Percentiles rank a stretch among this genome's conserved stretches.
Evolutionary conservation across 2,888 invertebrate genomes (phyloP).

Genomic region (Alloscopus bannaensis): DNA sequence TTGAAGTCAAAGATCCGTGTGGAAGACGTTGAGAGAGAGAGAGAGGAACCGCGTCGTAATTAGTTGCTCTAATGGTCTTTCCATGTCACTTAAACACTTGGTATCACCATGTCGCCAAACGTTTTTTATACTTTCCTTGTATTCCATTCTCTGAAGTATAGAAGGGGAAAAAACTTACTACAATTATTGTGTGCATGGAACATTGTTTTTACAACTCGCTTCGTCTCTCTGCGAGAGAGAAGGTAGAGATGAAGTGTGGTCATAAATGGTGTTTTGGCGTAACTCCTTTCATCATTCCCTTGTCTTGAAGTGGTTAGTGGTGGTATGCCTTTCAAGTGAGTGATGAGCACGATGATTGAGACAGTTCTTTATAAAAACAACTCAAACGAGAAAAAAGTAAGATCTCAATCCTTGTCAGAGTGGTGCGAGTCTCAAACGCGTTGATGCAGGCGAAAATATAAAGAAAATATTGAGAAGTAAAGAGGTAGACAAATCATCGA

Average conservation of each 20-base stretch:
- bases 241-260: too few species aligned
- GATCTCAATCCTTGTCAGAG: constrained; percentile 33
- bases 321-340: too few species aligned
- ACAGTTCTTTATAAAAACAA: too few species aligned
- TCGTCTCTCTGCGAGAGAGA: constrained; percentile 52
- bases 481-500: constrained; percentile 63
- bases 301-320: constrained; percentile 40
- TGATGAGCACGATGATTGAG: too few species aligned
- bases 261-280: constrained; percentile 41
- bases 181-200: constrained; percentile 45
- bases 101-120: constrained; percentile 73
- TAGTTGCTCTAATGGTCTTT: constrained; percentile 74
- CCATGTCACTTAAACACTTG: constrained; percentile 73
- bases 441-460: too few species aligned
- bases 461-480: constrained; percentile 37
- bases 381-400: too few species aligned
- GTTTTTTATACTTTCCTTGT: constrained; percentile 63
- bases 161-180: too few species aligned
- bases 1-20: too few species aligned
- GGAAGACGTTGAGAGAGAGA: too few species aligned
- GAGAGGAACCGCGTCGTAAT: constrained; percentile 70
- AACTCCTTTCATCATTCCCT: constrained; percentile 30
- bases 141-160: too few species aligned
- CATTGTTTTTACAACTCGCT: constrained; percentile 29
- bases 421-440: constrained; percentile 35